Conservation (phyloP, 2,113 vertebrate species). For the Lanius collurio region DNA sequence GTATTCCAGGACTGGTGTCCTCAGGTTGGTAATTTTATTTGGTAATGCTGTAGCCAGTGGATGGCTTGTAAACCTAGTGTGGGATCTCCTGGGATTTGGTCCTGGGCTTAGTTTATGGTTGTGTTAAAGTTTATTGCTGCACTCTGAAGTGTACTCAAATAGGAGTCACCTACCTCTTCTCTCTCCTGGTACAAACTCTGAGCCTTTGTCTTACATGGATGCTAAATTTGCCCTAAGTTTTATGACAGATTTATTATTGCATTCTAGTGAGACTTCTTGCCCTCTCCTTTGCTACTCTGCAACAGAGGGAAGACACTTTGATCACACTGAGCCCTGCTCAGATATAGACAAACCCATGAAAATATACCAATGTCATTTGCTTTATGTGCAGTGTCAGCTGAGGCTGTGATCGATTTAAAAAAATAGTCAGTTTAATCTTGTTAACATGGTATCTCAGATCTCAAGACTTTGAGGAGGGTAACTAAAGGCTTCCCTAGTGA, state of each 20-base stretch:
- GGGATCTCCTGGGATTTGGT: not conserved
- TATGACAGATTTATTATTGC: not conserved
- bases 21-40: not conserved
- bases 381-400: not conserved
- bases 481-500: not conserved
- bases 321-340: not conserved
- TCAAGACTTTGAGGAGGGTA: constrained; percentile 16
- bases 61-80: not conserved
- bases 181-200: not conserved
- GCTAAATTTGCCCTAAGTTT: not conserved
- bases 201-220: not conserved
- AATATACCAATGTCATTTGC: not conserved
- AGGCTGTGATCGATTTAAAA: not conserved
- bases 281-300: not conserved
- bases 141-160: not conserved
- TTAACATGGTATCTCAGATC: constrained; percentile 25
- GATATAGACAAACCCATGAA: not conserved
- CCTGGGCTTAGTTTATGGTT: not conserved
- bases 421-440: not conserved
- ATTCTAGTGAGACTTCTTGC: not conserved
- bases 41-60: not conserved
- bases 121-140: not conserved
- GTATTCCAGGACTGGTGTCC: not conserved
- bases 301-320: not conserved
- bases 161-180: not conserved